Conservation (phyloP, 2,888 invertebrate genomes). For the Cephus sareptanus region DNA sequence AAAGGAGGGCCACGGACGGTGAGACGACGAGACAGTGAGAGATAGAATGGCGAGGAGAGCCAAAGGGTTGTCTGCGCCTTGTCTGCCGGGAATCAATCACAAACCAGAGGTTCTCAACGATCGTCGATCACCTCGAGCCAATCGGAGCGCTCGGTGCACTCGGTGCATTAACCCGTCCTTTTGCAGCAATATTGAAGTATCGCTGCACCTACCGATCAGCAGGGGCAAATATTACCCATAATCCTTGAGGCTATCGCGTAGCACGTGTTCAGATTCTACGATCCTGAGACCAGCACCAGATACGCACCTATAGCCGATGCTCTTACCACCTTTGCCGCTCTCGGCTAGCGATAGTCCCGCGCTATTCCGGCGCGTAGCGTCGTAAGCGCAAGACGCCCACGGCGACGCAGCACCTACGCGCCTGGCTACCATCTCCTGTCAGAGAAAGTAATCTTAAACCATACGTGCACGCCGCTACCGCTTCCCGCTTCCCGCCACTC, state of each 20-base stretch:
- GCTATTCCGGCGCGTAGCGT: neutral
- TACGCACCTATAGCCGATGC: neutral
- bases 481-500: constrained; percentile 13
- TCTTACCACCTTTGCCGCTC: neutral
- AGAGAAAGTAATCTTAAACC: constrained; percentile 54
- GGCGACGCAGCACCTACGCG: constrained; percentile 59
- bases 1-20: neutral
- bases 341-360: neutral
- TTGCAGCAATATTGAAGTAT: neutral
- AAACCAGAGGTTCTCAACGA: constrained; percentile 52
- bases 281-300: neutral
- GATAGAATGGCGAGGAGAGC: constrained; percentile 27
- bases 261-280: neutral
- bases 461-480: constrained; percentile 53
- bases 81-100: constrained; percentile 61
- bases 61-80: constrained; percentile 61
- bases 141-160: neutral
- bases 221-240: neutral
- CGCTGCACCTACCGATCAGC: neutral
- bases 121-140: neutral
- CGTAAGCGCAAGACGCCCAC: constrained; percentile 35
- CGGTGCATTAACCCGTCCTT: neutral
- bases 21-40: constrained; percentile 2
- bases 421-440: constrained; percentile 56
- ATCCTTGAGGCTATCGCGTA: neutral